Conservation (phyloP, 2,888 invertebrate genomes). For the Nemotelus nigrinus region DNA sequence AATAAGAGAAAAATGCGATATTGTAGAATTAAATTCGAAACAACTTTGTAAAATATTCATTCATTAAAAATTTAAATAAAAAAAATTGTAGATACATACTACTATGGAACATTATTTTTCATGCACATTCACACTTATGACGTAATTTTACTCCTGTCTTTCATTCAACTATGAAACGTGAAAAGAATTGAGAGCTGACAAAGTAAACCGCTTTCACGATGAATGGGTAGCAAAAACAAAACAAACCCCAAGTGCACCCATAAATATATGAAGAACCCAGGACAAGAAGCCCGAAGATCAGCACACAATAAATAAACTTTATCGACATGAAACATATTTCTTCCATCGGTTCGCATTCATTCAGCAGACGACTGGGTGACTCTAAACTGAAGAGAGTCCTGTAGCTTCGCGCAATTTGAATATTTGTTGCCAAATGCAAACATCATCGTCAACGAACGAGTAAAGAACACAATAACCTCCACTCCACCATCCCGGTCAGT, state of each 20-base stretch:
- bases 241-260: too few species aligned
- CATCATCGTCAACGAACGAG: not conserved
- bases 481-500: not conserved
- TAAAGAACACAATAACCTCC: conserved; percentile 4
- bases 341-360: not conserved
- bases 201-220: too few species aligned
- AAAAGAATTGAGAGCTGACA: too few species aligned
- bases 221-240: too few species aligned
- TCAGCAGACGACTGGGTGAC: not conserved
- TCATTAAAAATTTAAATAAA: not conserved
- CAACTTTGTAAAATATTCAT: not conserved
- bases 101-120: too few species aligned
- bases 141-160: too few species aligned
- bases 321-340: not conserved
- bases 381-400: not conserved
- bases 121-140: too few species aligned
- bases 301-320: not conserved
- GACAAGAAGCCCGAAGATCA: not conserved
- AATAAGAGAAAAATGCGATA: conserved; percentile 35
- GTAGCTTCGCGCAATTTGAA: not conserved
- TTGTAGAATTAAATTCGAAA: not conserved
- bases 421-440: conserved; percentile 1
- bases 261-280: too few species aligned
- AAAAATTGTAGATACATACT: not conserved
- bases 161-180: too few species aligned